These are phyloP conservation scores for Sebastes trivittatus DNA, from an alignment of 2,797 vertebrate species.

Conservation along the genomic window DNA sequence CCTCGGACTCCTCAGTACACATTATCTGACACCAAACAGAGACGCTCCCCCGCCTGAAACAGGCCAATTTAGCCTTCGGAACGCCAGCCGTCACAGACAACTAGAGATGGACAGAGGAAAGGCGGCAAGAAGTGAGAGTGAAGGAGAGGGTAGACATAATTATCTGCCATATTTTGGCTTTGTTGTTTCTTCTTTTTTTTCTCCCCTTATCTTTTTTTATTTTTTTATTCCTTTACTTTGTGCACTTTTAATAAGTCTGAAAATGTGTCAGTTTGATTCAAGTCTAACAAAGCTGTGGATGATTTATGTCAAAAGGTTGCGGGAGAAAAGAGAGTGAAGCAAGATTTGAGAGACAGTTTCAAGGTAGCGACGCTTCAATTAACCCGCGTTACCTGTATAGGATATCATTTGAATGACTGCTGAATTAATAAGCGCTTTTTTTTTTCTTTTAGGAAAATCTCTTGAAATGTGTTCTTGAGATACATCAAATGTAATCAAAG, in stretches of 20 bases:
- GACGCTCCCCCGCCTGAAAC: slow-evolving; percentile 72
- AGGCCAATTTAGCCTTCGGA: slow-evolving; percentile 81
- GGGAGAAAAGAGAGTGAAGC: slow-evolving; percentile 50
- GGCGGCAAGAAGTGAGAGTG: slow-evolving; percentile 23
- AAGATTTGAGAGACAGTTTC: slow-evolving; percentile 69
- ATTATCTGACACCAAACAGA: slow-evolving; percentile 81
- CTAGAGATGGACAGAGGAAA: slow-evolving; percentile 65
- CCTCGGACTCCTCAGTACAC: slow-evolving; percentile 74
- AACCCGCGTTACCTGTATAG: slow-evolving; percentile 64
- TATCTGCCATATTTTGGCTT: slow-evolving; percentile 67
- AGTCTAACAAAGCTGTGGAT: slow-evolving; percentile 77
- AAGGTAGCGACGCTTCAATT: slow-evolving; percentile 73
- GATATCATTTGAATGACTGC: slow-evolving; percentile 70
- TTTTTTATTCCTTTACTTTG: slow-evolving; percentile 64
- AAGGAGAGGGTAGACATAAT: slow-evolving; percentile 59
- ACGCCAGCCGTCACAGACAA: slow-evolving; percentile 56
- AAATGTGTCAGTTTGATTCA: slow-evolving; percentile 75
- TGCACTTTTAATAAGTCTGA: slow-evolving; percentile 77
- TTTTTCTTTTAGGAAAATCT: slow-evolving; percentile 52
- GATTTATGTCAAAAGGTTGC: slow-evolving; percentile 74
- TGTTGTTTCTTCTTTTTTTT: slow-evolving; percentile 44
- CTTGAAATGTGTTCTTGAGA: slow-evolving; percentile 68
- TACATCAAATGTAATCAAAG: slow-evolving; percentile 69
- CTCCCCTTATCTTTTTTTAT: slow-evolving; percentile 33
- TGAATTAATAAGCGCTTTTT: slow-evolving; percentile 65